Conservation (phyloP, 2,888 invertebrate genomes). For the Ochlodes sylvanus region DNA sequence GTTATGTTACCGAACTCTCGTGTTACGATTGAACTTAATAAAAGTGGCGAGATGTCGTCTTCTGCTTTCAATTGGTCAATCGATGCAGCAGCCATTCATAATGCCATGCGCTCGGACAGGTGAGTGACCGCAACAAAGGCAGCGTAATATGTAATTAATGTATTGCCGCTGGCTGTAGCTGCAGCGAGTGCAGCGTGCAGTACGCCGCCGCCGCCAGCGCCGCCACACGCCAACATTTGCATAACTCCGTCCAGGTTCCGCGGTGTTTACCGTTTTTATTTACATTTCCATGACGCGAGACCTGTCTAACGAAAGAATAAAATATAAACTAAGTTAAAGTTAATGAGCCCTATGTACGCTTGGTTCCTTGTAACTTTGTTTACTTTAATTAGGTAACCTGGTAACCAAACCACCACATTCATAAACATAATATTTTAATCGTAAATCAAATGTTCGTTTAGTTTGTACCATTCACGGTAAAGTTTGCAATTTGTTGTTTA, state of each 20-base stretch:
- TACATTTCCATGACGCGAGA: constrained; percentile 21
- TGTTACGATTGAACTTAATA: too few relatives aligned
- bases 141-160: constrained; percentile 33
- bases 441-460: not conserved
- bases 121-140: constrained; percentile 33
- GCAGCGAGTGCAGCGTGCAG: constrained; percentile 23
- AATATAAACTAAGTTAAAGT: not conserved
- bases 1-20: too few relatives aligned
- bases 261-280: constrained; percentile 34
- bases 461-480: not conserved
- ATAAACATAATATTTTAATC: too few relatives aligned
- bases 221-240: constrained; percentile 30
- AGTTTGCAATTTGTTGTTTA: not conserved
- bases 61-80: not conserved
- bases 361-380: not conserved
- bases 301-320: not conserved
- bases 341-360: not conserved
- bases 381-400: too few relatives aligned
- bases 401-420: too few relatives aligned
- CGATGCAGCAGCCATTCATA: constrained; percentile 8
- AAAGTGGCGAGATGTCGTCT: too few relatives aligned
- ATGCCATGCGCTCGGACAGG: constrained; percentile 21
- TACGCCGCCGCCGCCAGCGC: constrained; percentile 5
- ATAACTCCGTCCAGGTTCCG: constrained; percentile 23
- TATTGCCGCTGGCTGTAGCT: constrained; percentile 1